Conservation (phyloP, 2,113 vertebrate genomes). For the Cathartes aura region DNA sequence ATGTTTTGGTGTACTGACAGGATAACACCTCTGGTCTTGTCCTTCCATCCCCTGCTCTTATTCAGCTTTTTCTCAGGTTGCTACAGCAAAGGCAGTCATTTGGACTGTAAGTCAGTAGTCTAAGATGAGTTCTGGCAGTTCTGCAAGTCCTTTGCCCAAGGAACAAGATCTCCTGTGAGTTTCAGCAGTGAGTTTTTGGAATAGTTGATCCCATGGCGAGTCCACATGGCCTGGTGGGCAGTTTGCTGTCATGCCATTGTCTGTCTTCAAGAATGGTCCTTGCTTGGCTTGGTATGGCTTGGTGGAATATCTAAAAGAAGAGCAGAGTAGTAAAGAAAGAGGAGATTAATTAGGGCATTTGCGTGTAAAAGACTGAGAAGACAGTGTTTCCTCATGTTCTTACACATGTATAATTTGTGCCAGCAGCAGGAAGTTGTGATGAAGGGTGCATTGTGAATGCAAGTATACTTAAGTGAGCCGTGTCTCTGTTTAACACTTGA, state of each 20-base stretch:
- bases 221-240: not conserved
- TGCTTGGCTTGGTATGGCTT: not conserved
- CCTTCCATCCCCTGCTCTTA: not conserved
- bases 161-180: not conserved
- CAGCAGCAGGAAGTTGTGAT: not conserved
- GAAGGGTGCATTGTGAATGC: not conserved
- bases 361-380: not conserved
- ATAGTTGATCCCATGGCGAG: not conserved
- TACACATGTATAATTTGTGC: rapidly evolving
- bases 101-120: not conserved
- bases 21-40: not conserved
- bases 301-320: not conserved
- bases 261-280: not conserved
- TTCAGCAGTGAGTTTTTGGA: not conserved
- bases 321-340: not conserved
- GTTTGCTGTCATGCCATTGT: not conserved
- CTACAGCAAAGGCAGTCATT: not conserved
- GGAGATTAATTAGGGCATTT: not conserved
- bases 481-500: not conserved
- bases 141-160: not conserved
- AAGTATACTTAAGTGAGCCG: not conserved
- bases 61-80: not conserved
- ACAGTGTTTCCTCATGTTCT: not conserved
- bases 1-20: not conserved
- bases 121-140: not conserved